A percentile compares a stretch with the other conserved stretches of the same genome.
phyloP scores from a whole-genome alignment of 2,113 vertebrate genomes.

The Taurulus bubalis region DNA sequence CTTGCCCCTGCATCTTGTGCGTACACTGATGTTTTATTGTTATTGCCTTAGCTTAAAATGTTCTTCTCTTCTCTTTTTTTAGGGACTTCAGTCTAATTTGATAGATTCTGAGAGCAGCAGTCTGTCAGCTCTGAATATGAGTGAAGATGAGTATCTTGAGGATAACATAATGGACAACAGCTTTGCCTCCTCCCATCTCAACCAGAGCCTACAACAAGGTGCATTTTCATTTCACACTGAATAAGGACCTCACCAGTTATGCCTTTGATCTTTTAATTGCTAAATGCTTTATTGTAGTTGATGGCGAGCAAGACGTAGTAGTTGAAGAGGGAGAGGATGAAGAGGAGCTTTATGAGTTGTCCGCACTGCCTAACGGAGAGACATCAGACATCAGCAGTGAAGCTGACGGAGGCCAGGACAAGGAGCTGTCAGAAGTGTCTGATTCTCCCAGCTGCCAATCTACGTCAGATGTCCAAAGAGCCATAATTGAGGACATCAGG shows the following conservation, averaged over 20 bases:
- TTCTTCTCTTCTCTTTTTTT: not conserved
- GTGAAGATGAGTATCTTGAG: slow-evolving; percentile 70
- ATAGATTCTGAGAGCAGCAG: slow-evolving; percentile 74
- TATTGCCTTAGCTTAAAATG: not conserved
- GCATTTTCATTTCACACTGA: not conserved
- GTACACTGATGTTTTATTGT: not conserved
- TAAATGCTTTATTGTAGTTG: slow-evolving; percentile 42
- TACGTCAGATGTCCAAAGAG: slow-evolving; percentile 46
- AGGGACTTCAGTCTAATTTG: slow-evolving; percentile 56
- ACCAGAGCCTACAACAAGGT: slow-evolving; percentile 61
- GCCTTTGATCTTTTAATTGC: not conserved
- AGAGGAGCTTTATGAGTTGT: slow-evolving; percentile 76
- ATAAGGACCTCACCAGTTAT: not conserved
- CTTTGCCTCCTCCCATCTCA: slow-evolving; percentile 52
- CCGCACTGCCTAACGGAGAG: slow-evolving; percentile 35
- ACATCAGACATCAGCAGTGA: slow-evolving; percentile 45
- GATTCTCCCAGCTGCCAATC: slow-evolving; percentile 1
- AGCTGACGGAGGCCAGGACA: slow-evolving; percentile 17
- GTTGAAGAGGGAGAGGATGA: slow-evolving; percentile 62
- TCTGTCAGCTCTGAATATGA: slow-evolving; percentile 66
- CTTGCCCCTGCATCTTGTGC: not conserved
- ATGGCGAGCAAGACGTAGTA: slow-evolving; percentile 22
- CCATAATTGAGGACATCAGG: slow-evolving; percentile 84
- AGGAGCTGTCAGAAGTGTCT: slow-evolving; percentile 23
- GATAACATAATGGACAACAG: slow-evolving; percentile 56